A percentile compares a stretch with the other conserved stretches of the same genome.
phyloP scores from a whole-genome alignment of 2,113 vertebrate species.

The Lates calcarifer region DNA sequence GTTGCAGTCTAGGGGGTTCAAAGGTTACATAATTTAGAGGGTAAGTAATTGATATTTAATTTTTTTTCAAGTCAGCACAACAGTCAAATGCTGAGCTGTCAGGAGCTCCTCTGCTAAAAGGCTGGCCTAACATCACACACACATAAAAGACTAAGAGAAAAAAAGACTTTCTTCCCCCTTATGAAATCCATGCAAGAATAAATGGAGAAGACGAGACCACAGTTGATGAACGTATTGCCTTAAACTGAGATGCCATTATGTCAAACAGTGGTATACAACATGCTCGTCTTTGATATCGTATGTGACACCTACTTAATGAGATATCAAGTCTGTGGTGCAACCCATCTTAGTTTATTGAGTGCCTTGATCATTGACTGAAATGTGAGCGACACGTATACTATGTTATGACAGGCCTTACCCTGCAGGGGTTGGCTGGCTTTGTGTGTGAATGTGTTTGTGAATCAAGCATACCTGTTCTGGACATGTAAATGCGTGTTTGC shows the following conservation, averaged over 20 bases:
- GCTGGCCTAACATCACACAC: neutral
- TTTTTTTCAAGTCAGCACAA: conserved; percentile 31
- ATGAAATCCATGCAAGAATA: conserved; percentile 18
- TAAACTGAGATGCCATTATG: conserved; percentile 35
- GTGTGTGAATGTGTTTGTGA: conserved; percentile 14
- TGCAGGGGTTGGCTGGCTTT: conserved; percentile 1
- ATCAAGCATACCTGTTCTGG: neutral
- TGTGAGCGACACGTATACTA: conserved; percentile 20
- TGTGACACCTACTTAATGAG: conserved; percentile 70
- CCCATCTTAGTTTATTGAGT: conserved; percentile 60
- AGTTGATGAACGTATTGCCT: conserved; percentile 14
- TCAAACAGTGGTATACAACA: conserved; percentile 47
- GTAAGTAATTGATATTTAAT: conserved; percentile 25
- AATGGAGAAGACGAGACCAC: conserved; percentile 18
- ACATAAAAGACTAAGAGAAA: neutral
- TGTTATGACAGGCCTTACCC: conserved; percentile 44
- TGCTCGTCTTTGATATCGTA: conserved; percentile 48
- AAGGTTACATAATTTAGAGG: conserved; percentile 17
- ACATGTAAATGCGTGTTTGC: neutral
- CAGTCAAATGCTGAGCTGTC: conserved; percentile 17
- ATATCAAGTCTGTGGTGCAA: conserved; percentile 54
- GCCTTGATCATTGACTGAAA: conserved; percentile 65
- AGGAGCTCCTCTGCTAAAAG: conserved; percentile 6
- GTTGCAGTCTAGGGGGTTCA: neutral
- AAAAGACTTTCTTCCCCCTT: neutral